Base-by-base conservation (phyloP, 2,797 vertebrate species). In the Xenentodon cancila region DNA sequence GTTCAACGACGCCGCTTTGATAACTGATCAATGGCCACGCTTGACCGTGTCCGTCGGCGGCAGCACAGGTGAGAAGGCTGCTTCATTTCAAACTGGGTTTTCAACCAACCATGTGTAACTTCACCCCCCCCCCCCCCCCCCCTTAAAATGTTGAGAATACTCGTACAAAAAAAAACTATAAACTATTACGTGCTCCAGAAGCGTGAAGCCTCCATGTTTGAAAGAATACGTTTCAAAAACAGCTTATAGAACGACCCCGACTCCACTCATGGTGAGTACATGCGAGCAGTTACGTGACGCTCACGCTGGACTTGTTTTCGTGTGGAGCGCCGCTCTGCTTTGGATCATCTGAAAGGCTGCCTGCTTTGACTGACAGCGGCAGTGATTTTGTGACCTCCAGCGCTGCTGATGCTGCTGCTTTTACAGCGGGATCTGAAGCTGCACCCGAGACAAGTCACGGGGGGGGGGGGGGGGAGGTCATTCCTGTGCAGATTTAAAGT, bases 321-420 rank as follows among this genome's bases (percentile, higher is more conserved):
- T 53, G 6, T 34, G 18, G 17, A 45, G 56, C 25, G 32, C 53
- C 1, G 0, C 0, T 37, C 19, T 61, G 34, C 42, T 57, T 56
- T 60, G 77, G 76, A 79, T 77, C 17, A 59, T 75, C 21, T 4
- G 47, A 60, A 42, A 53, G 15, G 4, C 21, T 16, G 65, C 43
- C 32, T 32, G 65, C 9, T 68, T 44, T 79, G 77, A 87, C 13
- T 68, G 81, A 84, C 82, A 76, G 64, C 0, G 48, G 21, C 0
- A 66, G 76, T 0, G 53, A 62, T 12, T 40, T 53, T 25, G 1
- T 70, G 82, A 84, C 84, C 82, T 83, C 71, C 49, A 53, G 66
- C 68, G 15, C 34, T 7, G 73, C 84, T 73, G 84, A 87, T 50
- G 1, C 53, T 0, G 7, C 80, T 1, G 53, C 55, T 82, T 84